Evolutionary conservation across 2,888 invertebrate species (phyloP).

Genomic region (Xanthorhoe designata): DNA sequence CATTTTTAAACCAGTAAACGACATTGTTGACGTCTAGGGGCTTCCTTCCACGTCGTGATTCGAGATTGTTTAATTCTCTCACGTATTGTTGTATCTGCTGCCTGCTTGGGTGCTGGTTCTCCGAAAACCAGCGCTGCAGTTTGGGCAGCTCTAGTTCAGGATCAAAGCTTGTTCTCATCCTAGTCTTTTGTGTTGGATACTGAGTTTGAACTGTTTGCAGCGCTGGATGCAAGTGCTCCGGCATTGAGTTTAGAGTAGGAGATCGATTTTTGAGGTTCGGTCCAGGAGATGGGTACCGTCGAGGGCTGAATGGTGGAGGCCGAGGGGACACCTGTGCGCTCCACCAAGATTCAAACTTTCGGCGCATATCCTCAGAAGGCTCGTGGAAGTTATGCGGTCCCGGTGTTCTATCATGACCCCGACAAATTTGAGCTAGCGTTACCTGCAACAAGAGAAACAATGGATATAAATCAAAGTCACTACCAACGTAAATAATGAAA

Average conservation of each 20-base stretch:
- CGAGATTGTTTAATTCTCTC: conserved; percentile 95
- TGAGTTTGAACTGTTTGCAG: conserved; percentile 91
- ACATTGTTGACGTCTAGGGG: conserved; percentile 98
- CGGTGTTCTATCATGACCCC: conserved; percentile 89
- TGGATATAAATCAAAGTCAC: conserved; percentile 52
- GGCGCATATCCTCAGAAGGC: conserved; percentile 92
- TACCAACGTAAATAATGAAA: conserved; percentile 60
- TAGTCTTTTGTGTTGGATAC: conserved; percentile 93
- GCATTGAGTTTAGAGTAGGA: conserved; percentile 75
- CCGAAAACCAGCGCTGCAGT: conserved; percentile 97
- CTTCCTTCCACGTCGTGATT: conserved; percentile 96
- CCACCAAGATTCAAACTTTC: conserved; percentile 97
- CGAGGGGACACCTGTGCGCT: conserved; percentile 89
- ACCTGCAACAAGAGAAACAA: conserved; percentile 85
- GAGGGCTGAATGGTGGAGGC: conserved; percentile 80
- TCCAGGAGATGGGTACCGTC: conserved; percentile 79
- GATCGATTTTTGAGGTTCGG: conserved; percentile 78
- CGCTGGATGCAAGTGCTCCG: conserved; percentile 89
- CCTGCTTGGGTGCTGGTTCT: conserved; percentile 98
- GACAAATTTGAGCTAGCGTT: conserved; percentile 92
- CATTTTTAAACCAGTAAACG: conserved; percentile 99
- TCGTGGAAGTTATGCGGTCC: conserved; percentile 89
- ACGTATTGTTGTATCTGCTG: conserved; percentile 99
- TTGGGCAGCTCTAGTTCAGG: conserved; percentile 98
- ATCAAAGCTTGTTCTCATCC: conserved; percentile 98